Base-by-base conservation (phyloP, 2,113 vertebrate genomes). In the Polypterus senegalus region DNA sequence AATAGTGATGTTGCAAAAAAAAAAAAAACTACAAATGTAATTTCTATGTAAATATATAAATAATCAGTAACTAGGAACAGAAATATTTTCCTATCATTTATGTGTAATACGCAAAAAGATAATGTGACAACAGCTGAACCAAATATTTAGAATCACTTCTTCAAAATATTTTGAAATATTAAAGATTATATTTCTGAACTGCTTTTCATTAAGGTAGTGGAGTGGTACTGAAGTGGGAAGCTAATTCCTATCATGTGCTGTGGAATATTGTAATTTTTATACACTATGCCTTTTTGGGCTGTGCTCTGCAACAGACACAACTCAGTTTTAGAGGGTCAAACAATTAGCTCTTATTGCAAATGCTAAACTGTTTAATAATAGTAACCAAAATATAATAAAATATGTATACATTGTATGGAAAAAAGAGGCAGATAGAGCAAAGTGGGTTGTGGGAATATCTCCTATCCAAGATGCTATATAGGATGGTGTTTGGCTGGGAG, bases 361-460 rank as follows among this genome's bases (percentile, higher is more conserved):
- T 71, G 61, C 60, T 67, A 79, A 76, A 74, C 70, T 76, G 65
- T 78, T 81, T 71, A 78, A 82, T 81, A 81, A 83, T 73, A 68
- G 79, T 77, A 80, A 82, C 83, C 66, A 72, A 80, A 48, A 75
- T 69, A 61, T 78, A 74, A 84, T 79, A 69, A 73, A 81, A 74
- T 61, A 74, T 27, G 27, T 27, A 27, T 27, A 27, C 27, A 27
- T 27, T 27, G 2, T 27, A 27, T 27, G 27, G 27, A 27, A 27
- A 27, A 27, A 27, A 27, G 27, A 27, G 27, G 27, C 27, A 27
- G 27, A 27, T 27, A 27, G 27, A 27, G 27, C 27, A 27, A 27
- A 27, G 27, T 27, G 27, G 1, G 27, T 27, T 27, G 27, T 27
- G 27, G 27, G 27, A 27, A 27, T 27, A 27, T 27, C 27, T 27